These are phyloP conservation scores for Antitype chi DNA, from an alignment of 2,888 invertebrate species.

Conservation along the genomic window DNA sequence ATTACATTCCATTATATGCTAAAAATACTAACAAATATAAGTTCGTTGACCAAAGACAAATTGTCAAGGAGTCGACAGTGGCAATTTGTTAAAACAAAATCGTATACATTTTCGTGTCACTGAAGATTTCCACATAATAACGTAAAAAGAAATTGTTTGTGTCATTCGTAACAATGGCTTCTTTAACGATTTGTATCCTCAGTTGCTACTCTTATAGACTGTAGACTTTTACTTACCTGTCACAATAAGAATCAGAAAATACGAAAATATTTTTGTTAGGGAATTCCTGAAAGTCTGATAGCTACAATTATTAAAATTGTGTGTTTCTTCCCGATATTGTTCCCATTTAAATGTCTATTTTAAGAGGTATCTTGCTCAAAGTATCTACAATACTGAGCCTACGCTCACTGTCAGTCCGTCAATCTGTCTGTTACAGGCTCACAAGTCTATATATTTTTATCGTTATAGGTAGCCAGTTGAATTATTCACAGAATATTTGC, in stretches of 20 bases:
- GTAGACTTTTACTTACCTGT: constrained; percentile 1
- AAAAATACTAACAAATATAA: constrained; percentile 36
- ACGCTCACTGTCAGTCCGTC: background rate
- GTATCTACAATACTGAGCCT: background rate
- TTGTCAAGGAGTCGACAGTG: constrained; percentile 34
- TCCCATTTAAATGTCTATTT: background rate
- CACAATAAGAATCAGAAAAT: background rate
- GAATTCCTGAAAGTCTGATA: background rate
- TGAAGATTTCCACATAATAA: constrained; percentile 49
- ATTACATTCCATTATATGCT: constrained; percentile 5
- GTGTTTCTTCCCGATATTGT: background rate
- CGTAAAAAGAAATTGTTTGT: constrained; percentile 40
- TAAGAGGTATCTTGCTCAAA: background rate
- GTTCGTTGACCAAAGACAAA: constrained; percentile 29
- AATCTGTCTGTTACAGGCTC: background rate
- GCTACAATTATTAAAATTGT: background rate
- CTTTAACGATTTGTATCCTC: constrained; percentile 31
- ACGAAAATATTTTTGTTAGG: background rate
- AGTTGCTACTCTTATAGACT: constrained; percentile 1
- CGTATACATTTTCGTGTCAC: constrained; percentile 44
- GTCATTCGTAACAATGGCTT: constrained; percentile 36
- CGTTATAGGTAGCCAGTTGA: too few species aligned
- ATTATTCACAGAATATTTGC: background rate
- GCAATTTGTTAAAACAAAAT: constrained; percentile 58
- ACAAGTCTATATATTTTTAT: background rate